Base-by-base conservation (phyloP, 2,888 invertebrate species). In the Scaptomyza caliginosa region DNA sequence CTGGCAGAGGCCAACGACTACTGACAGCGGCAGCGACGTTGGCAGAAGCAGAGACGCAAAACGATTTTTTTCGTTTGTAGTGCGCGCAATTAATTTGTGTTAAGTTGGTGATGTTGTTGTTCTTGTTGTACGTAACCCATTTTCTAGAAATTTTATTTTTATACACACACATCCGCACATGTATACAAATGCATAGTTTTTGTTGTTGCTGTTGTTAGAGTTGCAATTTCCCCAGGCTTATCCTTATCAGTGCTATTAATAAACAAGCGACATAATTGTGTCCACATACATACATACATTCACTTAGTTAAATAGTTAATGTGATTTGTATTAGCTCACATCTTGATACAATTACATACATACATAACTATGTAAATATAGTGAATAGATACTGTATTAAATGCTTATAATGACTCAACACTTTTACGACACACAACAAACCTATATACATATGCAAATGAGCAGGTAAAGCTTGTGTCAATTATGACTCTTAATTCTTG, bases 51-150 rank as follows among this genome's bases (percentile, higher is more conserved):
- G 50, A 42, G 55, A 4, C 48, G 57, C 34, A 50, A 32, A 66
- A 40, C 50, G 39, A 24, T 42, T 49, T 56, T 49, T 56, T 80
- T 77, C 72, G 73, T 73, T 74, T 67, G 68, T 77, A 77, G 75
- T 74, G 72, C 74, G 72, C 60, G 67, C 76, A 78, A 78, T 78
- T 78, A 78, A 78, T 73, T 78, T 78, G 77, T 62, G 54, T 65
- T 73, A 74, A 79, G 63, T 70, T 60, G 21, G n/a, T n/a, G n/a
- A n/a, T n/a, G n/a, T n/a, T n/a, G n/a, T n/a, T n/a, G n/a, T n/a
- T n/a, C n/a, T 62, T 55, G 57, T 52, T 62, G 71, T 67, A 68
- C 46, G 65, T 72, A 72, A 74, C 72, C 74, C 67, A 70, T 74
- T 74, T 74, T 63, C 58, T 67, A 74, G 55, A 71, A 74, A 63